Conservation (phyloP, 2,797 vertebrate genomes). For the Sebastes hubbsi region DNA sequence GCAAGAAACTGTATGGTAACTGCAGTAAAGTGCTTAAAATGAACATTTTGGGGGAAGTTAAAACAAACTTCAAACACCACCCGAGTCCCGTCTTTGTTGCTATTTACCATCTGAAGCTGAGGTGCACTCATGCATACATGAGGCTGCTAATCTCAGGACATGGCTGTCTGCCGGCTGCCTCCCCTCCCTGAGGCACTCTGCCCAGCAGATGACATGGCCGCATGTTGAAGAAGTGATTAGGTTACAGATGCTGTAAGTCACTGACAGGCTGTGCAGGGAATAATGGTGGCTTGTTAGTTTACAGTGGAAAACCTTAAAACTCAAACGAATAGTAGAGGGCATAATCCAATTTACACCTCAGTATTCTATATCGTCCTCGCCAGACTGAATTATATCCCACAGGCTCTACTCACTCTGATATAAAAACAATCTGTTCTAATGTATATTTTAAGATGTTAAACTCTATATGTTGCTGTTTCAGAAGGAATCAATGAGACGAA, state of each 20-base stretch:
- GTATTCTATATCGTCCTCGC: background rate
- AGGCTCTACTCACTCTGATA: background rate
- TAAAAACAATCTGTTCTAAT: background rate
- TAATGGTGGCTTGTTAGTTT: slow-evolving; percentile 46
- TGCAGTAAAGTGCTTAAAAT: background rate
- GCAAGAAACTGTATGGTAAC: background rate
- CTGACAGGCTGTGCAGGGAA: slow-evolving; percentile 32
- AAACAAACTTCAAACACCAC: background rate
- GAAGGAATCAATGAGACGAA: slow-evolving; percentile 53
- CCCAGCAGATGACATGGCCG: slow-evolving; percentile 60
- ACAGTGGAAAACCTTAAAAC: slow-evolving; percentile 2
- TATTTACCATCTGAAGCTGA: slow-evolving; percentile 21
- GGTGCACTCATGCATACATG: slow-evolving; percentile 38
- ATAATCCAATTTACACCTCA: background rate
- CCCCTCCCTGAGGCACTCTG: slow-evolving; percentile 35
- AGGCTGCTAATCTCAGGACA: slow-evolving; percentile 48
- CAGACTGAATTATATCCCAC: background rate
- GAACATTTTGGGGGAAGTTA: background rate
- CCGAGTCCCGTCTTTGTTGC: background rate
- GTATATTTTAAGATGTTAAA: background rate
- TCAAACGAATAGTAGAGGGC: background rate
- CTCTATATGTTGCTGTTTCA: background rate
- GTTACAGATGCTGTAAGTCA: slow-evolving; percentile 57
- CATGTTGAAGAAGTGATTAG: slow-evolving; percentile 45
- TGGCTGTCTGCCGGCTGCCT: slow-evolving; percentile 57